Evolutionary conservation across 2,888 invertebrate species (phyloP).

Genomic region (Unio pictorum): DNA sequence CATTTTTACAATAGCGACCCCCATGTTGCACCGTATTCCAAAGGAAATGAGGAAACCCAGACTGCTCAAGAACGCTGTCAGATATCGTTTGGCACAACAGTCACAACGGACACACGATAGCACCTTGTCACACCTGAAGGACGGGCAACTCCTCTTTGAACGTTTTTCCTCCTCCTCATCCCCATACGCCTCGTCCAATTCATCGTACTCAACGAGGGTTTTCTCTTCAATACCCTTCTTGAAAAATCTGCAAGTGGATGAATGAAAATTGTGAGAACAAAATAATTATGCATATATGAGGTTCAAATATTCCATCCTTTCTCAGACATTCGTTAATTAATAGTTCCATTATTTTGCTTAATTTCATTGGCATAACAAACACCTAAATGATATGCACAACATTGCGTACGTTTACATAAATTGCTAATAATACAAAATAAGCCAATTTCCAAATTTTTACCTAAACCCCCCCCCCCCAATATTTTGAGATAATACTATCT

Average conservation of each 20-base stretch:
- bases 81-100: conserved; percentile 63
- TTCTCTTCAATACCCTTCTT: conserved; percentile 63
- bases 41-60: conserved; percentile 74
- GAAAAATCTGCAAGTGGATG: conserved; percentile 52
- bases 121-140: conserved; percentile 18
- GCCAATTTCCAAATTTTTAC: no score
- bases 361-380: no score
- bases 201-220: conserved; percentile 66
- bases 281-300: no score
- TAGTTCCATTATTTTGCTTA: no score
- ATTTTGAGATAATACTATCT: no score
- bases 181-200: conserved; percentile 65
- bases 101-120: conserved; percentile 36
- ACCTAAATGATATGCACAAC: no score
- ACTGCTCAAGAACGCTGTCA: conserved; percentile 72
- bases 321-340: no score
- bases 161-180: conserved; percentile 52
- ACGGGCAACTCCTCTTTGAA: conserved; percentile 5
- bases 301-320: no score
- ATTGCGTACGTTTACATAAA: no score
- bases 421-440: no score
- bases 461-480: no score
- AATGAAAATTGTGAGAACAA: no score
- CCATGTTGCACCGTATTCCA: conserved; percentile 99
- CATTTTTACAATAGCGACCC: conserved; percentile 92